Percentiles rank a stretch among this genome's conserved stretches.
These are phyloP conservation scores for Percina caprodes DNA, from an alignment of 2,113 vertebrate species.

Conservation along the genomic window DNA sequence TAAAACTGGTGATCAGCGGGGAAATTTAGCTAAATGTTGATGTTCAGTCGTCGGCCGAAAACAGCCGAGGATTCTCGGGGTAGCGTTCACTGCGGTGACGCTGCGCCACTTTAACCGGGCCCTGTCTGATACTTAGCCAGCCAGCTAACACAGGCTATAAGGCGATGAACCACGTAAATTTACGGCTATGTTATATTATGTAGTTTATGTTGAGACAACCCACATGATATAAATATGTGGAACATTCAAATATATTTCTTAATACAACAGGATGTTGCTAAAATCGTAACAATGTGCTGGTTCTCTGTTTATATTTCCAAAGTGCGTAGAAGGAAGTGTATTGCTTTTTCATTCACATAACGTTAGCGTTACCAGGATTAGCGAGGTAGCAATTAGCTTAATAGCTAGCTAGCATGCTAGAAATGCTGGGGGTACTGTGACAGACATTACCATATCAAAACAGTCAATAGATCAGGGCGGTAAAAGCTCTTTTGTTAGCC, in stretches of 20 bases:
- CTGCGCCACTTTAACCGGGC: conserved; percentile 84
- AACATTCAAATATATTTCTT: rapidly evolving
- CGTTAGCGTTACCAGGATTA: conserved; percentile 60
- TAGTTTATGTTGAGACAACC: not conserved
- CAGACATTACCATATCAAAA: conserved; percentile 35
- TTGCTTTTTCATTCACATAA: conserved; percentile 71
- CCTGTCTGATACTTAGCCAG: conserved; percentile 64
- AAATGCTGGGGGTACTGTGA: conserved; percentile 36
- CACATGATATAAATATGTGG: not conserved
- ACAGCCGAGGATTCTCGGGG: conserved; percentile 63
- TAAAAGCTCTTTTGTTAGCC: not conserved
- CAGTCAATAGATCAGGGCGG: not conserved
- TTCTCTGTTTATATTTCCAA: conserved; percentile 74
- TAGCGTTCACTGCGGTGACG: conserved; percentile 82
- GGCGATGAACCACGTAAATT: conserved; percentile 62
- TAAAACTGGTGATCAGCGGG: not conserved
- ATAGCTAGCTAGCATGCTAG: conserved; percentile 62
- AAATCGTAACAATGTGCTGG: not conserved
- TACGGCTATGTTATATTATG: conserved; percentile 45
- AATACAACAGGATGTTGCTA: not conserved
- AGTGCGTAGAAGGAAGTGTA: conserved; percentile 84
- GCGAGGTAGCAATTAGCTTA: conserved; percentile 69
- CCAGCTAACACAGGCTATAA: conserved; percentile 66
- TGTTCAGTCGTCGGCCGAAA: conserved; percentile 55
- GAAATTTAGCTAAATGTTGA: not conserved